Conservation (phyloP, 2,113 vertebrate genomes). For the Semnornis frantzii region DNA sequence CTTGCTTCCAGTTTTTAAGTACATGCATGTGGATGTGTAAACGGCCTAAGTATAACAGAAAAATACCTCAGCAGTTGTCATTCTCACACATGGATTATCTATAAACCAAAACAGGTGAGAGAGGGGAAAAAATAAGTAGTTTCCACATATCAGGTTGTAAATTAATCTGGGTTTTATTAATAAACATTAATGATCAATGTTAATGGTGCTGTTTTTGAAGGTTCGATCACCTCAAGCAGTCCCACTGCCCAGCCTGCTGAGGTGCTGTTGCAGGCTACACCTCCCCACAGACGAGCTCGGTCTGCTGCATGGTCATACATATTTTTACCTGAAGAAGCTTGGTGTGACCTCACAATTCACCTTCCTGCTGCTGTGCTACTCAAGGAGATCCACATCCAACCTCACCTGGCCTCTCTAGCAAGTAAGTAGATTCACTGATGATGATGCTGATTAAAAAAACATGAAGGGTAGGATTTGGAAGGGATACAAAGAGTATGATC, state of each 20-base stretch:
- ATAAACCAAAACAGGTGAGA: background rate
- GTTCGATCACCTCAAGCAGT: slow-evolving; percentile 98
- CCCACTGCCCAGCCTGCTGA: slow-evolving; percentile 98
- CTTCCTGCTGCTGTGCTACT: slow-evolving; percentile 95
- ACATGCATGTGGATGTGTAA: accelerated
- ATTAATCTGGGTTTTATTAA: background rate
- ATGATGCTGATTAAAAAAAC: background rate
- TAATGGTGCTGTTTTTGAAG: slow-evolving; percentile 69
- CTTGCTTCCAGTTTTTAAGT: background rate
- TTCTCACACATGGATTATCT: background rate
- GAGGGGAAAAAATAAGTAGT: background rate
- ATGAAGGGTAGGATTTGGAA: background rate
- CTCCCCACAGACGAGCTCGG: slow-evolving; percentile 92
- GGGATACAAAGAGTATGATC: background rate
- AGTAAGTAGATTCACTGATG: slow-evolving; percentile 79
- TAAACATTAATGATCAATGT: background rate
- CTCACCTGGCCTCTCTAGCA: slow-evolving; percentile 95
- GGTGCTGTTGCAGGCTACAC: slow-evolving; percentile 95
- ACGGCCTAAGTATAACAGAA: background rate
- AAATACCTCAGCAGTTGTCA: background rate
- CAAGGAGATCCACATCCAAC: slow-evolving; percentile 98
- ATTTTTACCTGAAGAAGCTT: slow-evolving; percentile 97
- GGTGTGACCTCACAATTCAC: slow-evolving; percentile 98
- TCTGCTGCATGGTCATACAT: slow-evolving; percentile 99
- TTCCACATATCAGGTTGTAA: background rate